Percentiles rank a stretch among this genome's conserved stretches.
These are phyloP conservation scores for Octodon degus DNA, from an alignment of 2,113 vertebrate species.

Conservation along the genomic window DNA sequence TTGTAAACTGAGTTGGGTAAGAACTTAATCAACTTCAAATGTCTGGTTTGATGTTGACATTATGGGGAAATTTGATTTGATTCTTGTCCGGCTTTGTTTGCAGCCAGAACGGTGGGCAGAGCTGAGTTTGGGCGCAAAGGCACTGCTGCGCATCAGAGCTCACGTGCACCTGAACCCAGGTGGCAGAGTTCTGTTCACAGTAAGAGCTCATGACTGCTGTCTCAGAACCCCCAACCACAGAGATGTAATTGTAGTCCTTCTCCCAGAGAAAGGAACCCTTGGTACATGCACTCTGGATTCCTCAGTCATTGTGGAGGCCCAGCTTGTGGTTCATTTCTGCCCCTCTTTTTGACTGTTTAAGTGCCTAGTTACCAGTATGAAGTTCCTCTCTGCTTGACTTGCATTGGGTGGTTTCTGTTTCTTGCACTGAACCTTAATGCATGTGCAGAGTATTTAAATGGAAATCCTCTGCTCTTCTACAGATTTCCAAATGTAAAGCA, in stretches of 20 bases:
- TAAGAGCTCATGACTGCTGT: neutral
- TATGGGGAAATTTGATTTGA: neutral
- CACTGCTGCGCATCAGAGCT: neutral
- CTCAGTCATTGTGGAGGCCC: neutral
- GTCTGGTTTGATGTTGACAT: neutral
- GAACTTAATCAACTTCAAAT: neutral
- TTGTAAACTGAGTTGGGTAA: neutral
- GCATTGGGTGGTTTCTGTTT: neutral
- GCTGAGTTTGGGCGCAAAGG: neutral
- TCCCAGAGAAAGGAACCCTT: neutral
- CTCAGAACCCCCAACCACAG: neutral
- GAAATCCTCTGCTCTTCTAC: neutral
- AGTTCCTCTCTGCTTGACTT: neutral
- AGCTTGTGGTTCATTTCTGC: neutral
- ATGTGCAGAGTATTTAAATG: neutral
- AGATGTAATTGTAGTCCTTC: neutral
- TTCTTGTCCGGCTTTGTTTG: neutral
- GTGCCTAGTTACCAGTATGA: neutral
- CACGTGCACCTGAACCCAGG: neutral
- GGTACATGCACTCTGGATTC: neutral
- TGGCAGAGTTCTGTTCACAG: fast-evolving
- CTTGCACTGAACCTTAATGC: neutral
- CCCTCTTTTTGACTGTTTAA: neutral
- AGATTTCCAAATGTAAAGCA: neutral
- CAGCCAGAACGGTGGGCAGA: neutral